A percentile compares a stretch with the other conserved stretches of the same genome.
Evolutionary conservation across 2,797 vertebrate species (phyloP).

Genomic region (Clarias fuscus): DNA sequence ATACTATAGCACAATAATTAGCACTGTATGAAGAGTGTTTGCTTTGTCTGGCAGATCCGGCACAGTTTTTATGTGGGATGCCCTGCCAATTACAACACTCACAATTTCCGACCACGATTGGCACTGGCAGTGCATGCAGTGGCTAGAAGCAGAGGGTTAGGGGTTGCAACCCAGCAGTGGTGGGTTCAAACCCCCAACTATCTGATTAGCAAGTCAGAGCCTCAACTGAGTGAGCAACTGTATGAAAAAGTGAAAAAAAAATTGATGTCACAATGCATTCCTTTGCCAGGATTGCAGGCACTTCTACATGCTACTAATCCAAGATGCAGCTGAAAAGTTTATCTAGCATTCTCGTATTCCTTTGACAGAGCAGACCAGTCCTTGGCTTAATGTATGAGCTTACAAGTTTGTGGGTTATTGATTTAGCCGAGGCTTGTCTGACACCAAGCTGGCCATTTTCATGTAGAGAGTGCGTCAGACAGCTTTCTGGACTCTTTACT

Average conservation of each 20-base stretch:
- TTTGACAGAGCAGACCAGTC: background rate
- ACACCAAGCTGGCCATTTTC: background rate
- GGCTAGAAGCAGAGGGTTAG: too few species aligned
- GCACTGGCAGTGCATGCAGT: too few species aligned
- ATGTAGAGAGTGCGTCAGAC: background rate
- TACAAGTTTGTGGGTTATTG: background rate
- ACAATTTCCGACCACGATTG: too few species aligned
- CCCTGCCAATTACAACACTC: too few species aligned
- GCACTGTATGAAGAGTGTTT: too few species aligned
- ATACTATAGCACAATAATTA: background rate
- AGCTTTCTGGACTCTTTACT: background rate
- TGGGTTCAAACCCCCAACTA: too few species aligned
- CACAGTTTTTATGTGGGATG: too few species aligned
- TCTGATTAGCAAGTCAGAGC: too few species aligned
- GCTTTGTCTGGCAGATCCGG: too few species aligned
- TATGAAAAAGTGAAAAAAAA: background rate
- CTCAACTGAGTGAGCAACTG: background rate
- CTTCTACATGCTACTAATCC: conserved; percentile 21
- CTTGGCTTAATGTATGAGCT: background rate
- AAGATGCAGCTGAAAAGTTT: background rate
- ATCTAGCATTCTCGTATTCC: background rate
- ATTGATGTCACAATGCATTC: background rate
- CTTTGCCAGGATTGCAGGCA: background rate
- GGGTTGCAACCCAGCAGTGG: too few species aligned
- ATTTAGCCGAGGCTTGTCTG: background rate